Percentiles rank a stretch among this genome's conserved stretches.
Conservation (phyloP, 2,888 invertebrate genomes). For the Criorhina ranunculi region DNA sequence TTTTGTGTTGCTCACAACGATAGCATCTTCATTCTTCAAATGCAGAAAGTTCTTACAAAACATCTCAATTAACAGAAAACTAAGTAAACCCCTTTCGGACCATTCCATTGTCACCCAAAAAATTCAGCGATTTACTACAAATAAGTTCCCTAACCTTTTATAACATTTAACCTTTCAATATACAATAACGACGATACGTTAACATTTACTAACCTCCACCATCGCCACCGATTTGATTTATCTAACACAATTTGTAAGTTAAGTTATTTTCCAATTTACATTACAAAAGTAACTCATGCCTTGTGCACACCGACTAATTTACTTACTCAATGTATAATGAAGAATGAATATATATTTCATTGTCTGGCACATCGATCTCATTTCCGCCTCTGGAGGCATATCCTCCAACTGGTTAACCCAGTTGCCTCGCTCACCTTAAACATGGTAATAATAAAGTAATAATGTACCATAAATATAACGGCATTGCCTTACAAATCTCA, state of each 20-base stretch:
- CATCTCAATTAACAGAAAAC: no score
- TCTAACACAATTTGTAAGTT: constrained; percentile 62
- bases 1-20: no score
- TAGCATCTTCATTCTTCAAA: no score
- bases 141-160: no score
- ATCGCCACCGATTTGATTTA: constrained; percentile 49
- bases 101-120: no score
- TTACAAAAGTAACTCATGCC: constrained; percentile 58
- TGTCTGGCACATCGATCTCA: constrained; percentile 75
- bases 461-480: constrained; percentile 71
- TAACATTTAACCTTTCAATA: no score
- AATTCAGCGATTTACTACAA: no score
- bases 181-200: neutral
- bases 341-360: constrained; percentile 67
- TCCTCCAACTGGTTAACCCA: constrained; percentile 1
- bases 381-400: constrained; percentile 47
- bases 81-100: no score
- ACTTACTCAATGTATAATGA: constrained; percentile 69
- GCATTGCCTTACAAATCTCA: constrained; percentile 71
- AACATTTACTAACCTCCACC: constrained; percentile 15
- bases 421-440: constrained; percentile 28
- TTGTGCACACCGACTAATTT: constrained; percentile 60
- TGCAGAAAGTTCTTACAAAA: no score
- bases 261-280: constrained; percentile 74
- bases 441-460: constrained; percentile 73